Percentiles rank a stretch among this genome's conserved stretches.
These are phyloP conservation scores for Cactoblastis cactorum DNA, from an alignment of 2,888 invertebrate genomes.

Conservation along the genomic window DNA sequence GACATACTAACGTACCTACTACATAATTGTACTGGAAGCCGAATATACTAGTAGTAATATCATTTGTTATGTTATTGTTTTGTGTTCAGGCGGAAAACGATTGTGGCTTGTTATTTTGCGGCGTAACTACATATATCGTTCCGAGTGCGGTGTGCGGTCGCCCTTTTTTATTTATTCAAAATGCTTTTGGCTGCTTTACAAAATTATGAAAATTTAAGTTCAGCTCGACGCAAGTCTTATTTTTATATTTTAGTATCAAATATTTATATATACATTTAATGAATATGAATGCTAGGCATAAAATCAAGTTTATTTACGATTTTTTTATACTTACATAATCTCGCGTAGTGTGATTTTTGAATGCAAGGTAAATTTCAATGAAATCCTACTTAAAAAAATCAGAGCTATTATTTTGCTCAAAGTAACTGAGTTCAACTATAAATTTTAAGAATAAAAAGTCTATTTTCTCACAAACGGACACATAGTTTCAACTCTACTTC, in stretches of 20 bases:
- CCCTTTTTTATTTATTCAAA: slow-evolving; percentile 11
- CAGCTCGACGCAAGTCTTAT: neutral
- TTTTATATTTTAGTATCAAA: neutral
- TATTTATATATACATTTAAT: too few relatives aligned
- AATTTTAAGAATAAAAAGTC: neutral
- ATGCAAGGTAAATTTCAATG: too few relatives aligned
- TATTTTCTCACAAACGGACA: neutral
- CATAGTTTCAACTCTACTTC: neutral
- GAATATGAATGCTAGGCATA: too few relatives aligned
- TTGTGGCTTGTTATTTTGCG: slow-evolving; percentile 21
- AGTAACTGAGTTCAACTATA: neutral
- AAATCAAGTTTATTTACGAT: too few relatives aligned
- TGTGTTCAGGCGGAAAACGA: neutral
- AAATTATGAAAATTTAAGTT: slow-evolving; percentile 1
- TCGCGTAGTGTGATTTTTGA: too few relatives aligned
- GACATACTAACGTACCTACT: neutral
- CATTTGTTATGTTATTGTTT: slow-evolving; percentile 9
- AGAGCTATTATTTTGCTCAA: too few relatives aligned
- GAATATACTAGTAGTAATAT: too few relatives aligned
- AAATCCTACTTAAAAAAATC: too few relatives aligned
- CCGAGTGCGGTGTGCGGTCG: slow-evolving; percentile 12
- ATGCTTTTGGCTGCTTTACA: neutral
- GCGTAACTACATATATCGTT: slow-evolving; percentile 20
- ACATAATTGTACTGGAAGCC: neutral
- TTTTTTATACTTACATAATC: too few relatives aligned